Conservation (phyloP, 2,797 vertebrate species). For the Sebastes diaconus region DNA sequence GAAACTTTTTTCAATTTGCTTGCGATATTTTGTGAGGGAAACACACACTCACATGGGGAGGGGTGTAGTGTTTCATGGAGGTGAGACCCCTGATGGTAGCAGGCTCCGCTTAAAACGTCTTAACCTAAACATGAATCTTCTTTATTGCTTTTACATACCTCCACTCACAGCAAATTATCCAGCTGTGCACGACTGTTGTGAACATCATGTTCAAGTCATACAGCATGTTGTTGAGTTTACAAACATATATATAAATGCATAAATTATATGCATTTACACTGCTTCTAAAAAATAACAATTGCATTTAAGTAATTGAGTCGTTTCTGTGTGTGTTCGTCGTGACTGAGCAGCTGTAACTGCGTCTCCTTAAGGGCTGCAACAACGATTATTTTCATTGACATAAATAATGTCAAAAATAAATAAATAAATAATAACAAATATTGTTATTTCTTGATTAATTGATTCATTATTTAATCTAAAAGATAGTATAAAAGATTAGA, state of each 20-base stretch:
- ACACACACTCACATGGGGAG: conserved; percentile 23
- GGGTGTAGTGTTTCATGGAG: conserved; percentile 35
- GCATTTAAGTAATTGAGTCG: background rate
- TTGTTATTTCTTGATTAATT: too few relatives aligned
- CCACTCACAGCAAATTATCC: background rate
- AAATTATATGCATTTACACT: background rate
- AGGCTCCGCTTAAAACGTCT: conserved; percentile 36
- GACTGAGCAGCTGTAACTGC: background rate
- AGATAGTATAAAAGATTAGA: background rate
- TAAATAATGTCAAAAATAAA: too few relatives aligned
- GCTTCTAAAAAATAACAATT: background rate
- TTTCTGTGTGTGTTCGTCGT: background rate
- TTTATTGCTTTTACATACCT: conserved; percentile 37
- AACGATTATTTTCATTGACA: background rate
- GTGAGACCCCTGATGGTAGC: conserved; percentile 19
- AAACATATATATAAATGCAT: background rate
- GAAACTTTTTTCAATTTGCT: conserved; percentile 56
- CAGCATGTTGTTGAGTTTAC: background rate
- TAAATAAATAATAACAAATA: too few relatives aligned
- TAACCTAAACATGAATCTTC: conserved; percentile 42
- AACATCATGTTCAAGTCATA: background rate
- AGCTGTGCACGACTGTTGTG: background rate
- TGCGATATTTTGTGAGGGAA: conserved; percentile 53
- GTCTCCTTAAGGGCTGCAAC: background rate
- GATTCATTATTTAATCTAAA: background rate